Conservation (phyloP, 2,888 invertebrate genomes). For the Oxystoma pomonae region DNA sequence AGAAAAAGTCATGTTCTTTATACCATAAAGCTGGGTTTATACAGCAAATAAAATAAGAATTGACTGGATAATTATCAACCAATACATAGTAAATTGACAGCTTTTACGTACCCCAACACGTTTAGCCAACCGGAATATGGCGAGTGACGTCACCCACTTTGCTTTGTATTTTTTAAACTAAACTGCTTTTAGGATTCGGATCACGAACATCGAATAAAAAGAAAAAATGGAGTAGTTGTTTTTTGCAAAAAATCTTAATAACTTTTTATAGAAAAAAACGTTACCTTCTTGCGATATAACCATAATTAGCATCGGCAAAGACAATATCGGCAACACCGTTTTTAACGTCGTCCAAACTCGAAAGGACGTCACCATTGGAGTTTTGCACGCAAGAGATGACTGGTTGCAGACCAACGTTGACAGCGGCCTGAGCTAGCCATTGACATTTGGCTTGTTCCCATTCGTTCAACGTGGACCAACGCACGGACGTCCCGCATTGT, state of each 20-base stretch:
- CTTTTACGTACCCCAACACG: no score
- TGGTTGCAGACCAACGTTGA: slow-evolving; percentile 58
- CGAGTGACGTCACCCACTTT: no score
- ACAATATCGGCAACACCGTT: slow-evolving; percentile 55
- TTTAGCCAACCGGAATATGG: no score
- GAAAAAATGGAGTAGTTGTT: no score
- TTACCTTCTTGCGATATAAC: slow-evolving; percentile 49
- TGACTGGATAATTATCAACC: no score
- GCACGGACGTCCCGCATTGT: slow-evolving; percentile 40
- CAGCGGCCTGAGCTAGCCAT: slow-evolving; percentile 55
- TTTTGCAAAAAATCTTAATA: background rate
- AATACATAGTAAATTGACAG: no score
- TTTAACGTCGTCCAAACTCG: slow-evolving; percentile 54
- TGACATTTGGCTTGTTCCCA: slow-evolving; percentile 57
- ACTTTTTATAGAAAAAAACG: slow-evolving; percentile 1
- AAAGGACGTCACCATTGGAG: slow-evolving; percentile 45
- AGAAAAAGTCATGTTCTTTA: no score
- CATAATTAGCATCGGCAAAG: slow-evolving; percentile 59
- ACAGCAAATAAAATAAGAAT: no score
- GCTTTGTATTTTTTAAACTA: no score
- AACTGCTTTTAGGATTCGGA: no score
- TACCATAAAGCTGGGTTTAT: no score
- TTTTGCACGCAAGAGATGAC: slow-evolving; percentile 52
- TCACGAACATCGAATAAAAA: no score
- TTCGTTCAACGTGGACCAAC: slow-evolving; percentile 59